Evolutionary conservation across 2,888 invertebrate species (phyloP).

Genomic region (Diarsia dahlii): DNA sequence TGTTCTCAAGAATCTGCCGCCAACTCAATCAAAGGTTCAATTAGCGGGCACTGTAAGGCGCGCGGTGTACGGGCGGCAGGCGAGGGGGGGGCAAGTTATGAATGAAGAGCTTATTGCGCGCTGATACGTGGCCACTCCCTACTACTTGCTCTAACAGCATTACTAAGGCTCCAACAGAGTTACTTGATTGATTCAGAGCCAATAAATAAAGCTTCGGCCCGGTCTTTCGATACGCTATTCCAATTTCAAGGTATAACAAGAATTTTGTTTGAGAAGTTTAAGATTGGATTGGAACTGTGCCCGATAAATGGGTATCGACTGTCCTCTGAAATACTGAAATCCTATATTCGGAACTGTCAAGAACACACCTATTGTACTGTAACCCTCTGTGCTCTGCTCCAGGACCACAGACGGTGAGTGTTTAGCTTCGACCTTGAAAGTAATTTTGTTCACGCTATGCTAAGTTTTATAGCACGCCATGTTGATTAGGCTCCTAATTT

Average conservation of each 20-base stretch:
- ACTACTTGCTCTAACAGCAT: background rate
- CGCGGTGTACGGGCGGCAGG: no score
- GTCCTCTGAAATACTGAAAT: slow-evolving; percentile 1
- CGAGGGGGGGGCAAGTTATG: background rate
- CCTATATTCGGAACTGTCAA: background rate
- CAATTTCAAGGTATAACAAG: slow-evolving; percentile 18
- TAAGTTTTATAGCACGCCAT: slow-evolving; percentile 65
- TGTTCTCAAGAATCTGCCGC: slow-evolving; percentile 1
- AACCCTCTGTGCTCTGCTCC: background rate
- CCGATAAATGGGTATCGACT: background rate
- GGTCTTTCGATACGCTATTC: slow-evolving; percentile 4
- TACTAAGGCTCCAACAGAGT: background rate
- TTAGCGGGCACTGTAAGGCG: background rate
- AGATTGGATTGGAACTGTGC: slow-evolving; percentile 12
- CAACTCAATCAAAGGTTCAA: slow-evolving; percentile 38
- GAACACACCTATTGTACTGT: background rate
- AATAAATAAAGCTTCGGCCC: slow-evolving; percentile 20
- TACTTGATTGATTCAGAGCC: slow-evolving; percentile 6
- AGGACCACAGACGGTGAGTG: background rate
- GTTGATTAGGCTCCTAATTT: slow-evolving; percentile 67
- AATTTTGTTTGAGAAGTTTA: slow-evolving; percentile 11
- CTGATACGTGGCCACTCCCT: slow-evolving; percentile 6
- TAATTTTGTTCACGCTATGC: slow-evolving; percentile 69
- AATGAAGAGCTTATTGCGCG: slow-evolving; percentile 31
- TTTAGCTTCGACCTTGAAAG: slow-evolving; percentile 49